Evolutionary conservation across 2,888 invertebrate genomes (phyloP).

Genomic region (Allacma fusca): DNA sequence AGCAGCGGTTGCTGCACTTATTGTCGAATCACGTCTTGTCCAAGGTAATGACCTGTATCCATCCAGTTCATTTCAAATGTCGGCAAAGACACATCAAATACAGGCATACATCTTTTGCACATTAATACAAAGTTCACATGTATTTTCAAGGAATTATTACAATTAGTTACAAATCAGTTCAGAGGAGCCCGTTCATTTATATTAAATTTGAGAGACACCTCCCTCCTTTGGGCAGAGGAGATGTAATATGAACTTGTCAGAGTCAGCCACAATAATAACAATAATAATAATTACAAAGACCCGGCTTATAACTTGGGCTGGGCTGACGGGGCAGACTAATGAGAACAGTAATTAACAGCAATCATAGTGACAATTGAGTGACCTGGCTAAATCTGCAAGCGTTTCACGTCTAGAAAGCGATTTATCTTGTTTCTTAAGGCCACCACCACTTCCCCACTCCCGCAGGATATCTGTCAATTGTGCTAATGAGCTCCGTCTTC

Average conservation of each 20-base stretch:
- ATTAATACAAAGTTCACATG: no score
- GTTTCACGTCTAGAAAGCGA: constrained; percentile 75
- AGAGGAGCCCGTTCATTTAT: no score
- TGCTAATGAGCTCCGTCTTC: constrained; percentile 84
- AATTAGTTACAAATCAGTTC: no score
- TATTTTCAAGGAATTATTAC: no score
- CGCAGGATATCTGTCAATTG: constrained; percentile 87
- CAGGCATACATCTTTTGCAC: no score
- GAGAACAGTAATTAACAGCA: not conserved
- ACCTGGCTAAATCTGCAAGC: constrained; percentile 84
- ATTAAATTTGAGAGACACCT: no score
- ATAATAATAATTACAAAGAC: no score
- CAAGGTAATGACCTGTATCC: constrained; percentile 58
- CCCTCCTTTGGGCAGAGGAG: no score
- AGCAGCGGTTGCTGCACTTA: constrained; percentile 55
- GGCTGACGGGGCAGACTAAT: constrained; percentile 63
- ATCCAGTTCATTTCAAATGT: not conserved
- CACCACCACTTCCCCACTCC: constrained; percentile 75
- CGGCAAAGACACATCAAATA: no score
- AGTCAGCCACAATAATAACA: no score
- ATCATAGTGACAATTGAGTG: not conserved
- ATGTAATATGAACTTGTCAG: no score
- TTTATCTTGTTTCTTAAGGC: constrained; percentile 61
- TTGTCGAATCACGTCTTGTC: constrained; percentile 61
- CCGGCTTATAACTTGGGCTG: no score